phyloP scores from a whole-genome alignment of 2,888 invertebrate genomes.

The Notodonta dromedarius region DNA sequence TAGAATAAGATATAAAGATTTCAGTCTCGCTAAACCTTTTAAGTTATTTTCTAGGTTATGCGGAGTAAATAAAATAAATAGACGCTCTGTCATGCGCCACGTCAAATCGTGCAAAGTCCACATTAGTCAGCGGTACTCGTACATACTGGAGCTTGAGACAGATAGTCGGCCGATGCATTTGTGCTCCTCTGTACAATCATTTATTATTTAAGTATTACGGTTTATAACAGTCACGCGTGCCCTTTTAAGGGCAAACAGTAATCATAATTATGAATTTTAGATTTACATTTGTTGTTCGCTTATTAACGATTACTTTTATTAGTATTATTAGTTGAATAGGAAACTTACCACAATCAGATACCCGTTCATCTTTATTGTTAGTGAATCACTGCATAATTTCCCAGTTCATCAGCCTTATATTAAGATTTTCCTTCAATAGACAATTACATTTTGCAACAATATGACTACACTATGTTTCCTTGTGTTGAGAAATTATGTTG shows the following conservation, averaged over 20 bases:
- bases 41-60: background rate
- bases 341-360: constrained; percentile 28
- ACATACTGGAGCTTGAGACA: background rate
- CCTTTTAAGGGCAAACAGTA: background rate
- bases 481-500: constrained; percentile 16
- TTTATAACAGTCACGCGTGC: background rate
- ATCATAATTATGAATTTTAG: background rate
- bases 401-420: constrained; percentile 17
- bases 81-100: background rate
- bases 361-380: constrained; percentile 22
- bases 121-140: constrained; percentile 4
- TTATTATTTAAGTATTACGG: background rate
- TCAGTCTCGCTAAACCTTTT: background rate
- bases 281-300: too few relatives aligned
- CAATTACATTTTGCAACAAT: constrained; percentile 28
- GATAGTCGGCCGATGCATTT: background rate
- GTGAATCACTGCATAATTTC: constrained; percentile 8
- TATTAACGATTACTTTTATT: too few relatives aligned
- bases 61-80: constrained; percentile 2
- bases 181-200: background rate
- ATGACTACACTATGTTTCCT: constrained; percentile 12
- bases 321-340: background rate
- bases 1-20: background rate
- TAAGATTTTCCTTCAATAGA: constrained; percentile 9
- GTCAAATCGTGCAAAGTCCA: background rate